Percentiles rank a stretch among this genome's conserved stretches.
Conservation (phyloP, 2,113 vertebrate genomes). For the Ageneiosus marmoratus region DNA sequence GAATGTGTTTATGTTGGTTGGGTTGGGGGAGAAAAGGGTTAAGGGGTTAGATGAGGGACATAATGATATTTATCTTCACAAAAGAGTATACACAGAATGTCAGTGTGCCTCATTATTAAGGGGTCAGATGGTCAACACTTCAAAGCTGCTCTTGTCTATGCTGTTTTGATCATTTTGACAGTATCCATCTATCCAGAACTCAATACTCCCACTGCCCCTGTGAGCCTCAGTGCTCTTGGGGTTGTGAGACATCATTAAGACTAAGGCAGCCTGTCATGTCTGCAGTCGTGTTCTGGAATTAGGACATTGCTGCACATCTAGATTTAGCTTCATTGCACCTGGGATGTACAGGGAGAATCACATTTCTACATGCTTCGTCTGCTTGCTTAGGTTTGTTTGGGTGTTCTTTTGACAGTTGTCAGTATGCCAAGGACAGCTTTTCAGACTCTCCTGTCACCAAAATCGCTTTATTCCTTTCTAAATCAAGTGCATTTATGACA, state of each 20-base stretch:
- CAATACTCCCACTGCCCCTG: neutral
- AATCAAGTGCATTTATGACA: neutral
- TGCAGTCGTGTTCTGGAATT: slow-evolving; percentile 24
- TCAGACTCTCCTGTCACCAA: neutral
- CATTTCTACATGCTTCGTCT: neutral
- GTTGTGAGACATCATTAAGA: slow-evolving; percentile 57
- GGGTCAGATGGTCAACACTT: neutral
- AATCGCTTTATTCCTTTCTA: neutral
- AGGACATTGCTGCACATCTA: slow-evolving; percentile 21
- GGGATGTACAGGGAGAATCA: neutral
- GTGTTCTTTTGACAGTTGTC: slow-evolving; percentile 9
- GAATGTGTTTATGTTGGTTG: neutral
- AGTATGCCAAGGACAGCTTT: neutral
- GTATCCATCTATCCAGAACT: neutral
- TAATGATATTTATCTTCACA: neutral
- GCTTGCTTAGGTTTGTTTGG: slow-evolving; percentile 10
- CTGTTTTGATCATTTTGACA: slow-evolving; percentile 28
- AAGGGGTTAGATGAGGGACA: too few relatives aligned
- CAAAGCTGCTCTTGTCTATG: slow-evolving; percentile 2
- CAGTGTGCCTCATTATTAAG: neutral
- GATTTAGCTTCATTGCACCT: slow-evolving; percentile 26
- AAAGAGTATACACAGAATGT: neutral
- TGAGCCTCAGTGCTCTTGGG: slow-evolving; percentile 6
- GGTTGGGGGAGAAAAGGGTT: too few relatives aligned
- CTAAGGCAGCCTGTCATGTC: slow-evolving; percentile 44